phyloP scores from a whole-genome alignment of 2,797 vertebrate species.

The Fistularia tabacaria region DNA sequence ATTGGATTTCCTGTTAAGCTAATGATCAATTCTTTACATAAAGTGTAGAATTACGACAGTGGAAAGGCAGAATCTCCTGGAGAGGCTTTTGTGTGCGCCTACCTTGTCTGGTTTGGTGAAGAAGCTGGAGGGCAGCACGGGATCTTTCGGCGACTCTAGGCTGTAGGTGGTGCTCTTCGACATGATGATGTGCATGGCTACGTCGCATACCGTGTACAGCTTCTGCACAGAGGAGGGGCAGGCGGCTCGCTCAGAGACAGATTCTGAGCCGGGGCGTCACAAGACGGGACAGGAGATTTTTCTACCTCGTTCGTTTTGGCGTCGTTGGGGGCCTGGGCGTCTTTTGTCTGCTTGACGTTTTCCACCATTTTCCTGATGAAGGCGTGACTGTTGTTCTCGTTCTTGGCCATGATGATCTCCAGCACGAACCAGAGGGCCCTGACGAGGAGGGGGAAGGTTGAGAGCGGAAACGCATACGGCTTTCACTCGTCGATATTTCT shows the following conservation, averaged over 20 bases:
- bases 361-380: slow-evolving; percentile 99
- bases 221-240: slow-evolving; percentile 73
- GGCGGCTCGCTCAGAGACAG: neutral
- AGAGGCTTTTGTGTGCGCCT: slow-evolving; percentile 2
- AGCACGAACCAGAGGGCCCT: slow-evolving; percentile 98
- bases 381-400: slow-evolving; percentile 98
- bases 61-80: neutral
- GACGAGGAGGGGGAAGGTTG: slow-evolving; percentile 12
- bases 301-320: slow-evolving; percentile 94
- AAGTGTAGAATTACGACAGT: neutral
- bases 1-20: too few species aligned
- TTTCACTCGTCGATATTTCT: too few species aligned
- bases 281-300: neutral
- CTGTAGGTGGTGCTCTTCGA: slow-evolving; percentile 99
- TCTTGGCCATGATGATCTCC: slow-evolving; percentile 98
- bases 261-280: neutral
- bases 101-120: slow-evolving; percentile 99
- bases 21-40: neutral
- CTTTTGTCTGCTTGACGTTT: slow-evolving; percentile 98
- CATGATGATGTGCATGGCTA: slow-evolving; percentile 98
- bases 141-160: slow-evolving; percentile 98
- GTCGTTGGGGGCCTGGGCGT: slow-evolving; percentile 88
- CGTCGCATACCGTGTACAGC: slow-evolving; percentile 96
- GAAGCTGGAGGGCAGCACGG: slow-evolving; percentile 90
- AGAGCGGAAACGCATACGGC: neutral